These are phyloP conservation scores for Lasius platythorax DNA, from an alignment of 2,888 invertebrate species.

Conservation along the genomic window DNA sequence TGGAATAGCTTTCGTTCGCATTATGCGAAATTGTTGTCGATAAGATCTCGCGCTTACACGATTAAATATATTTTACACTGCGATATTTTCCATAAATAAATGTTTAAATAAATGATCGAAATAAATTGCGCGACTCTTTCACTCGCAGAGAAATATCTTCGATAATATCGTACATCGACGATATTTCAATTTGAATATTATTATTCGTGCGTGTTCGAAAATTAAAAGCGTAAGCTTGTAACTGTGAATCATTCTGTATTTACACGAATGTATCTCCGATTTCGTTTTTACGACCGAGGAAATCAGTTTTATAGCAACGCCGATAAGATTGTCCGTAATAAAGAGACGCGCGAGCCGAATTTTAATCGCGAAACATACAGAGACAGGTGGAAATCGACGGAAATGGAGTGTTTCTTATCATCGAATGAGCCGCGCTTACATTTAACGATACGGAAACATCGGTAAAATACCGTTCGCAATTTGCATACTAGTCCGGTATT, in stretches of 20 bases:
- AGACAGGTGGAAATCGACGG: not conserved
- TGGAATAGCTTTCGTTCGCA: not conserved
- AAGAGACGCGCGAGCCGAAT: slow-evolving; percentile 17
- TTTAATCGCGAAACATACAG: slow-evolving; percentile 2
- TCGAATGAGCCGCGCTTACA: not conserved
- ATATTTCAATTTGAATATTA: not conserved
- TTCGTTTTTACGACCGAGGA: not conserved
- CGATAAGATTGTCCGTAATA: not conserved
- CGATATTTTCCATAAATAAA: not conserved
- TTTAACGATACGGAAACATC: not conserved
- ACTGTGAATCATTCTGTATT: not conserved
- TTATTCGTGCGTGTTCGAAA: not conserved
- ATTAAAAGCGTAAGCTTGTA: not conserved
- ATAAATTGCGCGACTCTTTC: not conserved
- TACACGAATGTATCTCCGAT: not conserved
- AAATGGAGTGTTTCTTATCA: not conserved
- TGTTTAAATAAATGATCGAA: not conserved
- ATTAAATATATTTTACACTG: not conserved
- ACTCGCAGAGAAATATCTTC: not conserved
- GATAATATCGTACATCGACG: not conserved
- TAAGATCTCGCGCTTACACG: not conserved
- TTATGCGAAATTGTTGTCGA: not conserved
- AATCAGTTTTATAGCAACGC: not conserved
- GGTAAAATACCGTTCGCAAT: slow-evolving; percentile 46
- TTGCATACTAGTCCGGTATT: slow-evolving; percentile 56